Evolutionary conservation across 2,797 vertebrate genomes (phyloP).

Genomic region (Semotilus atromaculatus): DNA sequence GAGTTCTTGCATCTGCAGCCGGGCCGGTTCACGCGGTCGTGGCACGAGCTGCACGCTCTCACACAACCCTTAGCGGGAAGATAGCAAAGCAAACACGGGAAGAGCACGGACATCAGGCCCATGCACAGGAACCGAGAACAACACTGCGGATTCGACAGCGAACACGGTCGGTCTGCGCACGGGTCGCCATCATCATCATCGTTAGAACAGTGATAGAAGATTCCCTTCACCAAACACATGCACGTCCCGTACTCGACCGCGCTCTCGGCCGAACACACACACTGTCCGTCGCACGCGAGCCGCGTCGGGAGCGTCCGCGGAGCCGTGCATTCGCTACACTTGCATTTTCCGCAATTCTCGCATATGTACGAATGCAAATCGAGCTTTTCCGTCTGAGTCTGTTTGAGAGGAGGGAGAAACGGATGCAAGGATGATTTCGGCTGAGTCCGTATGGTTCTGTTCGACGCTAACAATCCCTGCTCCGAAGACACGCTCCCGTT

Average conservation of each 20-base stretch:
- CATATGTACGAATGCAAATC: slow-evolving; percentile 91
- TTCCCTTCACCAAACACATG: slow-evolving; percentile 95
- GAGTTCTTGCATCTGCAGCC: slow-evolving; percentile 98
- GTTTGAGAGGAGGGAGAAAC: slow-evolving; percentile 62
- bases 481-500: slow-evolving; percentile 85
- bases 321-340: slow-evolving; percentile 91
- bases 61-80: slow-evolving; percentile 92
- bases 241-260: slow-evolving; percentile 95
- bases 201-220: slow-evolving; percentile 98
- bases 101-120: slow-evolving; percentile 89
- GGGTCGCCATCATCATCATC: slow-evolving; percentile 95
- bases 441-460: slow-evolving; percentile 86
- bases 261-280: slow-evolving; percentile 92
- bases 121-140: slow-evolving; percentile 96
- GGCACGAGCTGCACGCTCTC: slow-evolving; percentile 87
- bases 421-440: slow-evolving; percentile 79
- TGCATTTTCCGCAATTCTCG: slow-evolving; percentile 94
- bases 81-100: slow-evolving; percentile 96
- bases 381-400: slow-evolving; percentile 76
- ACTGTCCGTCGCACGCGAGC: slow-evolving; percentile 91
- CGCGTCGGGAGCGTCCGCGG: slow-evolving; percentile 90
- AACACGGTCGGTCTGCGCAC: slow-evolving; percentile 93
- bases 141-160: slow-evolving; percentile 92
- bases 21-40: slow-evolving; percentile 88
- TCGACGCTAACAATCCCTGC: slow-evolving; percentile 88